These are phyloP conservation scores for Hippocampus barbouri DNA, from an alignment of 2,113 vertebrate genomes.

Conservation along the genomic window DNA sequence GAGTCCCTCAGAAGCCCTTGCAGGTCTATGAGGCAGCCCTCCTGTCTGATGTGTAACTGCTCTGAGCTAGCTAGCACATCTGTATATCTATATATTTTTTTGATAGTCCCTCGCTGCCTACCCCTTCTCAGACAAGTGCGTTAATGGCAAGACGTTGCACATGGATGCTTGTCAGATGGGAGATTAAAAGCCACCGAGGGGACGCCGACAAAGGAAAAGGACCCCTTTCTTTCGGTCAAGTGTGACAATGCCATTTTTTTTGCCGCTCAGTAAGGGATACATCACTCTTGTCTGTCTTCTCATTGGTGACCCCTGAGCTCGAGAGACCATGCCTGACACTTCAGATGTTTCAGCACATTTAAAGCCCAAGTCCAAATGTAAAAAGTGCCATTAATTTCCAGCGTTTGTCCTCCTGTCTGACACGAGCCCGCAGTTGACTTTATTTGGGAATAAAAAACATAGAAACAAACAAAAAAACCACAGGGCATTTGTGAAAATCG, in stretches of 20 bases:
- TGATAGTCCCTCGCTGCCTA: conserved; percentile 4
- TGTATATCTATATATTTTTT: too few species aligned
- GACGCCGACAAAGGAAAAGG: conserved; percentile 11
- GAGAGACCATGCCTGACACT: conserved; percentile 27
- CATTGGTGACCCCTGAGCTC: conserved; percentile 32
- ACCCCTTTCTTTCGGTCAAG: conserved; percentile 19
- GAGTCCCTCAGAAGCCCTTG: not conserved
- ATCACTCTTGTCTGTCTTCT: conserved; percentile 1
- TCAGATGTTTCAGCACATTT: conserved; percentile 33
- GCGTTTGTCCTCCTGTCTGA: conserved; percentile 26
- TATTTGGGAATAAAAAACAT: too few species aligned
- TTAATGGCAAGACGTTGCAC: conserved; percentile 51
- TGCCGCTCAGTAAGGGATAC: not conserved
- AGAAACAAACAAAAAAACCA: conserved; percentile 26
- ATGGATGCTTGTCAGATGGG: conserved; percentile 36
- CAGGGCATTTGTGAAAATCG: conserved; percentile 38
- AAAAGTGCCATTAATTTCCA: conserved; percentile 62
- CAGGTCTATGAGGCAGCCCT: conserved; percentile 26
- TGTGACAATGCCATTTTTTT: conserved; percentile 8
- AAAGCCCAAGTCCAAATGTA: conserved; percentile 34
- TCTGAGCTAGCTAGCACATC: conserved; percentile 35
- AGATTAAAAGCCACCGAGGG: conserved; percentile 49
- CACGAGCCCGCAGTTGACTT: conserved; percentile 26
- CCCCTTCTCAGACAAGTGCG: conserved; percentile 25
- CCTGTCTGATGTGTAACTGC: conserved; percentile 28